These are phyloP conservation scores for Scolopax rusticola DNA, from an alignment of 2,797 vertebrate species.

Conservation along the genomic window DNA sequence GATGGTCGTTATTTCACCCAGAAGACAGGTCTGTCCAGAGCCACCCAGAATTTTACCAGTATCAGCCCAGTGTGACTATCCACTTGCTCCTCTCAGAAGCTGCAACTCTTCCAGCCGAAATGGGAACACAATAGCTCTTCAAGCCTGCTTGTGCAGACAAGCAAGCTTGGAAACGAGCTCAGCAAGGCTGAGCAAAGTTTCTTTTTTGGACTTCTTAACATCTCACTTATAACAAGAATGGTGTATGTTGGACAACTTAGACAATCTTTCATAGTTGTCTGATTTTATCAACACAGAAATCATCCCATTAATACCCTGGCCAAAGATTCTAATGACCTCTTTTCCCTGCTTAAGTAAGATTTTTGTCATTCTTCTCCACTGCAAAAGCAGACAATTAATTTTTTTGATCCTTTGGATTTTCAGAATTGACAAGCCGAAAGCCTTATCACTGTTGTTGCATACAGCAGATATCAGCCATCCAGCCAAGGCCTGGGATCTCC, in stretches of 20 bases:
- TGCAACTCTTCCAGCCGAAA: background rate
- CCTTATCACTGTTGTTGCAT: slow-evolving; percentile 95
- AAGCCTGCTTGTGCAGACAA: background rate
- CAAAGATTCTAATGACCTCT: background rate
- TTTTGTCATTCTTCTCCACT: background rate
- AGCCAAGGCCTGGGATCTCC: slow-evolving; percentile 94
- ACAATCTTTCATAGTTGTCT: background rate
- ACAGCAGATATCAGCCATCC: slow-evolving; percentile 99
- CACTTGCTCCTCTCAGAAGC: background rate
- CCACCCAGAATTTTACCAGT: background rate
- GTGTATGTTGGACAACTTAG: background rate
- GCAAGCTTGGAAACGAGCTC: background rate
- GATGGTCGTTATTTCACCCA: background rate
- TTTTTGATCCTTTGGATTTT: slow-evolving; percentile 63
- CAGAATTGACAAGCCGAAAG: slow-evolving; percentile 98
- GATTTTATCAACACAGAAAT: background rate
- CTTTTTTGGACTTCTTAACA: background rate
- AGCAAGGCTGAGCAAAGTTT: background rate
- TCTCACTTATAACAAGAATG: background rate
- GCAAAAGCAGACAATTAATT: background rate
- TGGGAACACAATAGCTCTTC: background rate
- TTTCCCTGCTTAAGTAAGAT: background rate
- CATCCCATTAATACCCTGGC: background rate
- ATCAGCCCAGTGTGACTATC: background rate
- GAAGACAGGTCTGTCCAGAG: background rate